A percentile compares a stretch with the other conserved stretches of the same genome.
These are phyloP conservation scores for Mamestra brassicae DNA, from an alignment of 2,888 invertebrate species.

Conservation along the genomic window DNA sequence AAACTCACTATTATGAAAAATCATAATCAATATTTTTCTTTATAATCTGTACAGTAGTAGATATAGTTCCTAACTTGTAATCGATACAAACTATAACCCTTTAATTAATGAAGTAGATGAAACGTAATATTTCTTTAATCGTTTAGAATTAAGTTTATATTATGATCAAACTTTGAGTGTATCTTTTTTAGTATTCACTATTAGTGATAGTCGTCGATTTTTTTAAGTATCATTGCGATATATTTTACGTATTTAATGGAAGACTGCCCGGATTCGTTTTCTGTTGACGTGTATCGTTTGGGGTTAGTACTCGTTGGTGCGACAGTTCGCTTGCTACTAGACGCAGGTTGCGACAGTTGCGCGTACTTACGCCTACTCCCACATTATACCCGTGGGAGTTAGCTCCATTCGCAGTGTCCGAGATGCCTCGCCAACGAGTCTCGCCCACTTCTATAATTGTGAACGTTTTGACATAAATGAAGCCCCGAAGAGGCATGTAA, in stretches of 20 bases:
- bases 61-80: constrained; percentile 89
- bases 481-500: constrained; percentile 86
- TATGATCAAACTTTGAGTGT: constrained; percentile 83
- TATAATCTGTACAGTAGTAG: constrained; percentile 87
- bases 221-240: constrained; percentile 75
- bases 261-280: constrained; percentile 88
- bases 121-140: constrained; percentile 81
- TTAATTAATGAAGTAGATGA: constrained; percentile 81
- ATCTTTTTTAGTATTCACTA: constrained; percentile 77
- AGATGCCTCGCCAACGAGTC: constrained; percentile 26
- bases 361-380: constrained; percentile 32
- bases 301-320: constrained; percentile 36
- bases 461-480: constrained; percentile 66
- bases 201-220: constrained; percentile 78
- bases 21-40: constrained; percentile 81
- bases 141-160: constrained; percentile 76
- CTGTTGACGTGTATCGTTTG: constrained; percentile 72
- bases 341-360: constrained; percentile 4
- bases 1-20: constrained; percentile 76
- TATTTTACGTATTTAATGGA: constrained; percentile 84
- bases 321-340: constrained; percentile 13
- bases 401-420: constrained; percentile 13
- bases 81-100: constrained; percentile 89
- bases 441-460: constrained; percentile 47
- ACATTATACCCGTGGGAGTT: background rate